Percentiles rank a stretch among this genome's conserved stretches.
Conservation (phyloP, 1,140 invertebrate genomes). For the Lasaia peninsularis region DNA sequence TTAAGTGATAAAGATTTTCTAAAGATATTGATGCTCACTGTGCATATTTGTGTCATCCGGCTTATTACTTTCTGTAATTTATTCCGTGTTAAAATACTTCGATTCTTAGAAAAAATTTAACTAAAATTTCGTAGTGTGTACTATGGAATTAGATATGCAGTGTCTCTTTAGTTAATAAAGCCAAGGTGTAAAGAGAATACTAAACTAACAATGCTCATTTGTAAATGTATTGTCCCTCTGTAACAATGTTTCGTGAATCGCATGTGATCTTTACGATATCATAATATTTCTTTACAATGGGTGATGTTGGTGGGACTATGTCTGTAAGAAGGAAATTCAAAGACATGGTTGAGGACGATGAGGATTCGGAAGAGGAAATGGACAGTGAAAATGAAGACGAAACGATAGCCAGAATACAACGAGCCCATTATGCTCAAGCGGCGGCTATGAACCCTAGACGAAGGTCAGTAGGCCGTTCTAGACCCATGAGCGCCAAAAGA, state of each 20-base stretch:
- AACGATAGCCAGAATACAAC: constrained; percentile 65
- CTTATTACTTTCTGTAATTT: constrained; percentile 39
- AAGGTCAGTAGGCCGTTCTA: constrained; percentile 41
- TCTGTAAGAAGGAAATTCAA: constrained; percentile 53
- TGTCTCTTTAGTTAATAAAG: neutral
- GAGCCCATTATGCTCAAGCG: constrained; percentile 63
- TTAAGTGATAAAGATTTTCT: constrained; percentile 26
- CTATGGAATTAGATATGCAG: neutral
- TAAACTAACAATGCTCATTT: neutral
- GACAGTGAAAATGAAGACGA: constrained; percentile 71
- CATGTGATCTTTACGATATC: constrained; percentile 31
- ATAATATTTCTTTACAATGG: constrained; percentile 44
- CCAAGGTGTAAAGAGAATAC: neutral
- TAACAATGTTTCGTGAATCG: neutral
- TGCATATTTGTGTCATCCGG: constrained; percentile 56
- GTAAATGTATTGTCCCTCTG: neutral
- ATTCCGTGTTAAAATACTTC: constrained; percentile 47
- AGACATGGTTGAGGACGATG: constrained; percentile 47
- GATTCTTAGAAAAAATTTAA: constrained; percentile 42
- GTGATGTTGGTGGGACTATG: constrained; percentile 48
- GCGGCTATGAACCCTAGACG: constrained; percentile 62
- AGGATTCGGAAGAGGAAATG: constrained; percentile 59
- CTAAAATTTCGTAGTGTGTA: neutral
- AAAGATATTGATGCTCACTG: constrained; percentile 32
- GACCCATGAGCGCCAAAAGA: constrained; percentile 64